These are phyloP conservation scores for Heterodera carotae DNA, from an alignment of 1,140 invertebrate species.

Conservation along the genomic window DNA sequence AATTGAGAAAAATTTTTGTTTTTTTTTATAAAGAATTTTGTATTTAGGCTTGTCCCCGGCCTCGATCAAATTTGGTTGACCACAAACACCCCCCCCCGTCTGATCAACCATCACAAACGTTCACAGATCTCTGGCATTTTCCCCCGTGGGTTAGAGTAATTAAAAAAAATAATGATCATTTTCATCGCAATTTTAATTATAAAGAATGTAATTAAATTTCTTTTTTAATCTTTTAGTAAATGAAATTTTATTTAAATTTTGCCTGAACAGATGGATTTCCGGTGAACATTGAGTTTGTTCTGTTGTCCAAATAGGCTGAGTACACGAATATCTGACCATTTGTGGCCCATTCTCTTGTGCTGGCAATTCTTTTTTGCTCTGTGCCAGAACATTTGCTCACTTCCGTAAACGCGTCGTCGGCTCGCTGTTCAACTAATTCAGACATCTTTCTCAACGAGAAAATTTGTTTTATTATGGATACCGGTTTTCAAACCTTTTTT, in stretches of 20 bases:
- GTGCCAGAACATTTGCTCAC: slow-evolving; percentile 5
- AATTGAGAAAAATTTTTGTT: not conserved
- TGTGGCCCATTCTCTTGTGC: slow-evolving; percentile 17
- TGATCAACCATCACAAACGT: too few species aligned
- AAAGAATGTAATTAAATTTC: too few species aligned
- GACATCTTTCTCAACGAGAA: not conserved
- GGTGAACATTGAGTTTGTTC: slow-evolving; percentile 28
- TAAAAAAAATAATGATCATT: too few species aligned
- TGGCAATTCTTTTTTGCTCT: not conserved
- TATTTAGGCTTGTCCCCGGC: too few species aligned
- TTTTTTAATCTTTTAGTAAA: too few species aligned
- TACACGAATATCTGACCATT: slow-evolving; percentile 30
- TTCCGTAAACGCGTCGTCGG: not conserved
- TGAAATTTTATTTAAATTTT: not conserved
- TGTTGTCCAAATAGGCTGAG: slow-evolving; percentile 33
- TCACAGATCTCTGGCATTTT: too few species aligned
- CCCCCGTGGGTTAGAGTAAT: too few species aligned
- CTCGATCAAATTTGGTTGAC: too few species aligned
- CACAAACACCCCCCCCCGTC: too few species aligned
- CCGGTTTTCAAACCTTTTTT: not conserved
- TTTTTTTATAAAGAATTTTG: slow-evolving; percentile 4
- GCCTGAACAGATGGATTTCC: not conserved
- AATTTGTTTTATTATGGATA: slow-evolving; percentile 11
- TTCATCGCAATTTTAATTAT: not conserved
- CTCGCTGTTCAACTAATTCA: not conserved